These are phyloP conservation scores for Candidula unifasciata DNA, from an alignment of 2,888 invertebrate genomes.

Conservation along the genomic window DNA sequence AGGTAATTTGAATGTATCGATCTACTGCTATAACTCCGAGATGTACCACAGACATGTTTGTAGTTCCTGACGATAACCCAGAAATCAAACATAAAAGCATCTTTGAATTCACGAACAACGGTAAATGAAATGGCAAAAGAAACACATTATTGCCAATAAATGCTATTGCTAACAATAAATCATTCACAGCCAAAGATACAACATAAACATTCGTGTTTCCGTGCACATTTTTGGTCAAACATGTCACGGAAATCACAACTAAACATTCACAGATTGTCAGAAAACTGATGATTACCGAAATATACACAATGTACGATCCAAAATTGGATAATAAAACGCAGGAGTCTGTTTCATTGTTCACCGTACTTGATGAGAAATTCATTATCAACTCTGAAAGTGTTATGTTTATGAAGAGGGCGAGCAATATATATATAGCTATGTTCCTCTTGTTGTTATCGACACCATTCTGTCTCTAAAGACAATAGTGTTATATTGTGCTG, in stretches of 20 bases:
- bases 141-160: background rate
- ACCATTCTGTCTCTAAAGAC: too few species aligned
- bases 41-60: background rate
- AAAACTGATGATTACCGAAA: background rate
- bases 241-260: background rate
- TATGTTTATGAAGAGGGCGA: too few species aligned
- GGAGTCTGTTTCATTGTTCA: too few species aligned
- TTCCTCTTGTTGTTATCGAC: too few species aligned
- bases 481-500: too few species aligned
- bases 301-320: background rate
- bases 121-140: too few species aligned
- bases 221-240: background rate
- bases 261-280: constrained; percentile 3
- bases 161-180: background rate
- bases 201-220: background rate
- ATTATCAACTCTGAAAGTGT: too few species aligned
- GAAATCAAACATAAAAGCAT: background rate
- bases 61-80: background rate
- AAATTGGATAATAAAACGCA: background rate
- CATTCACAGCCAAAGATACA: background rate
- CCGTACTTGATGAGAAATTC: too few species aligned
- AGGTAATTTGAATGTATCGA: constrained; percentile 29
- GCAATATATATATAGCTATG: too few species aligned
- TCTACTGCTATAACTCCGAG: constrained; percentile 32
- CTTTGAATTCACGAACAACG: too few species aligned